Conservation (phyloP, 2,888 invertebrate species). For the Uloborus plumipes region DNA sequence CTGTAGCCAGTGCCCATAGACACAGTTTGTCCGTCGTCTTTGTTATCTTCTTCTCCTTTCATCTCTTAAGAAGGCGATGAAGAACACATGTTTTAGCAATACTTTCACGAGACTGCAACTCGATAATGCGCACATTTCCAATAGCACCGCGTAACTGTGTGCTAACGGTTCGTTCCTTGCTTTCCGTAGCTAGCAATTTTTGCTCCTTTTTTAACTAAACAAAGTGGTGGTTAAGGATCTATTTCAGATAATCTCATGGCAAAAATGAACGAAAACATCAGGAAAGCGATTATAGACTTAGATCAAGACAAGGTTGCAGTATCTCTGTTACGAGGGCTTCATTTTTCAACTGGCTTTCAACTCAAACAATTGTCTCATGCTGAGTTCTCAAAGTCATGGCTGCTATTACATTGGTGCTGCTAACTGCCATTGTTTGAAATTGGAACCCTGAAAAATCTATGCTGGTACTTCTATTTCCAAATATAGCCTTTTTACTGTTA, state of each 20-base stretch:
- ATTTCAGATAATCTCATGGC: slow-evolving; percentile 19
- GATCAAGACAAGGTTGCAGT: slow-evolving; percentile 28
- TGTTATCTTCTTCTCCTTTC: slow-evolving; percentile 4
- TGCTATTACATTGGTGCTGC: too few relatives aligned
- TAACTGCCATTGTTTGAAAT: too few relatives aligned
- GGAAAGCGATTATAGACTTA: slow-evolving; percentile 11
- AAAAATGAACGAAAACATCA: neutral
- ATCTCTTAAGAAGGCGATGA: slow-evolving; percentile 16
- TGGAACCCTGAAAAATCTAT: slow-evolving; percentile 19
- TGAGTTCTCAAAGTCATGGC: too few relatives aligned
- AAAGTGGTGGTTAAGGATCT: slow-evolving; percentile 24
- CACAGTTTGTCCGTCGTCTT: slow-evolving; percentile 2
- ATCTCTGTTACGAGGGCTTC: neutral
- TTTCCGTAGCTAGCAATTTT: slow-evolving; percentile 50
- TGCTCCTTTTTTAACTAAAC: slow-evolving; percentile 30
- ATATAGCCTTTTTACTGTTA: slow-evolving; percentile 30
- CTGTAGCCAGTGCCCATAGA: neutral
- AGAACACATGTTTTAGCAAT: slow-evolving; percentile 24
- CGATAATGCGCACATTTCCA: slow-evolving; percentile 59
- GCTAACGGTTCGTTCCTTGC: slow-evolving; percentile 56
- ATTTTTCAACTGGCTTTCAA: too few relatives aligned
- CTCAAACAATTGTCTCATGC: too few relatives aligned
- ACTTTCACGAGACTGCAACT: slow-evolving; percentile 52
- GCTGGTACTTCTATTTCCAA: slow-evolving; percentile 53
- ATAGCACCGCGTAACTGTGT: slow-evolving; percentile 51